These are phyloP conservation scores for Lasioglossum pauxillum DNA, from an alignment of 2,888 invertebrate species.

Conservation along the genomic window DNA sequence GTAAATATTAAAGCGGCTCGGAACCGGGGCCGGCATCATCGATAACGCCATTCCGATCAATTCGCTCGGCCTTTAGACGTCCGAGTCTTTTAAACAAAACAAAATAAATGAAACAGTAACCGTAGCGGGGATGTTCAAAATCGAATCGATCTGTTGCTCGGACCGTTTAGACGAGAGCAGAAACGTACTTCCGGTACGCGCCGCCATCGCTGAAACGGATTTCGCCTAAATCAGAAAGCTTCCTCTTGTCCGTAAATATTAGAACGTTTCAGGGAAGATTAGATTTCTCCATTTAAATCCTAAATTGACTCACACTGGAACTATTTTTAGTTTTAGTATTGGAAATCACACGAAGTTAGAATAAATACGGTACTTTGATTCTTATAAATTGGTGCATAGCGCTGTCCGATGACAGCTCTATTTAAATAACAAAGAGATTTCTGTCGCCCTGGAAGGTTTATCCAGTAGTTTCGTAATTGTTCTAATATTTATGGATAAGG, in stretches of 20 bases:
- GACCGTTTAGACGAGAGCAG: neutral
- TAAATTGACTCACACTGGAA: neutral
- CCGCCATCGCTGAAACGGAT: neutral
- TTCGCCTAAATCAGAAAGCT: neutral
- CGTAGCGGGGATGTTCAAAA: neutral
- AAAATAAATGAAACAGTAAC: neutral
- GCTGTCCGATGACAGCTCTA: neutral
- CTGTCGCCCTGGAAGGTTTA: neutral
- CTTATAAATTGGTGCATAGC: neutral
- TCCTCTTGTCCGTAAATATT: neutral
- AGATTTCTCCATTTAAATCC: too few relatives aligned
- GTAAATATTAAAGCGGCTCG: neutral
- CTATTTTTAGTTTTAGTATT: neutral
- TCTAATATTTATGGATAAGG: neutral
- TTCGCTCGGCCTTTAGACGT: neutral
- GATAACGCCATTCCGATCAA: neutral
- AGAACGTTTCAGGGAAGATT: neutral
- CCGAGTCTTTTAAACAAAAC: neutral
- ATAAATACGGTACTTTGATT: neutral
- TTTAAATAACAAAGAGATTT: neutral
- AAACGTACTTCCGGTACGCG: conserved; percentile 24
- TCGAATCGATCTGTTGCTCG: neutral
- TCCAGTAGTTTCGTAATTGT: neutral
- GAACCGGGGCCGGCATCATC: neutral
- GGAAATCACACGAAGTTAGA: too few relatives aligned